These are phyloP conservation scores for Cairina moschata DNA, from an alignment of 2,113 vertebrate genomes.

Conservation along the genomic window DNA sequence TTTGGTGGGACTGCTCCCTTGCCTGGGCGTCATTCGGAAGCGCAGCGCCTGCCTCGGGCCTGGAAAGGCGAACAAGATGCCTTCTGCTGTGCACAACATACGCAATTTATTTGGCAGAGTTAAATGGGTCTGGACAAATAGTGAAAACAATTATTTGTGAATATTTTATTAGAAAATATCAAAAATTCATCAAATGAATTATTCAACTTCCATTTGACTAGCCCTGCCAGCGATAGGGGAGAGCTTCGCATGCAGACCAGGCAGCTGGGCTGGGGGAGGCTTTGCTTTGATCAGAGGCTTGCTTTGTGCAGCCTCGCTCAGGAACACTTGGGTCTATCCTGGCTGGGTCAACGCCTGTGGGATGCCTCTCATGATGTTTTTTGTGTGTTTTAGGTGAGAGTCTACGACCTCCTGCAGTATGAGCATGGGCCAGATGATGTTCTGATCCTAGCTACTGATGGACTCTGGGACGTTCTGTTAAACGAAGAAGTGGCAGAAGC, in stretches of 20 bases:
- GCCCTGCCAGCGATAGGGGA: background rate
- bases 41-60: background rate
- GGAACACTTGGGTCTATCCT: fast-evolving
- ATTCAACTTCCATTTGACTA: constrained; percentile 45
- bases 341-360: background rate
- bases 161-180: constrained; percentile 64
- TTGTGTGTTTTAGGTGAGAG: constrained; percentile 83
- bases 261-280: background rate
- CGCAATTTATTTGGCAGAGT: constrained; percentile 8
- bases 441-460: constrained; percentile 93
- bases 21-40: background rate
- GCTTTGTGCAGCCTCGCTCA: background rate
- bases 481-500: constrained; percentile 96
- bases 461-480: constrained; percentile 96
- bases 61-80: background rate
- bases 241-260: background rate
- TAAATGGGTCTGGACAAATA: constrained; percentile 35
- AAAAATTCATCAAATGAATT: constrained; percentile 64
- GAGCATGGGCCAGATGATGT: constrained; percentile 93
- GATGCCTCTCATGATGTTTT: background rate
- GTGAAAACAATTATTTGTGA: constrained; percentile 62
- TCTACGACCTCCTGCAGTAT: constrained; percentile 86
- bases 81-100: background rate
- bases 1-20: background rate
- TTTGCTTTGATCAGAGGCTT: background rate